Evolutionary conservation across 2,888 invertebrate genomes (phyloP).

Genomic region (Paralinhomoeus sp.): DNA sequence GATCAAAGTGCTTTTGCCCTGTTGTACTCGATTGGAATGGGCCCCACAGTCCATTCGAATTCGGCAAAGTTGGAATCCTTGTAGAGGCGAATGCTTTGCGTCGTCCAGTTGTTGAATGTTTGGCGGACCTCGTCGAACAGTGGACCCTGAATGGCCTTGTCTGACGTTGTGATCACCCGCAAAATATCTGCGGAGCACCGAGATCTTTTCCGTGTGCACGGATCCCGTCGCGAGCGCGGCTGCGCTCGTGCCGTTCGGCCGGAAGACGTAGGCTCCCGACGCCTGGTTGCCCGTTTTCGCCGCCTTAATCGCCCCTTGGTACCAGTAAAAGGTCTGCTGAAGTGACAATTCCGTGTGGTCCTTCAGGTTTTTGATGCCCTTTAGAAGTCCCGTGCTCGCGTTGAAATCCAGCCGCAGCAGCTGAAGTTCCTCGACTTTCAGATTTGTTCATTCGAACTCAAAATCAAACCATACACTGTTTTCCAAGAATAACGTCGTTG

Average conservation of each 20-base stretch:
- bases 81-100: slow-evolving; percentile 49
- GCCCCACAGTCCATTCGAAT: slow-evolving; percentile 37
- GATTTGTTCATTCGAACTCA: too few relatives aligned
- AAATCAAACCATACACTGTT: too few relatives aligned
- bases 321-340: slow-evolving; percentile 47
- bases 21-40: slow-evolving; percentile 27
- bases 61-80: slow-evolving; percentile 34
- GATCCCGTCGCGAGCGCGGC: neutral
- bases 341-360: slow-evolving; percentile 23
- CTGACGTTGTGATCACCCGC: neutral
- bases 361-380: slow-evolving; percentile 28
- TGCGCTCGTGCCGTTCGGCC: slow-evolving; percentile 22
- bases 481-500: too few relatives aligned
- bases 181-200: neutral
- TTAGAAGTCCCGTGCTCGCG: slow-evolving; percentile 35
- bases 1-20: neutral
- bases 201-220: neutral
- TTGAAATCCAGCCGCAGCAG: too few relatives aligned
- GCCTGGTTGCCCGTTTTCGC: slow-evolving; percentile 36
- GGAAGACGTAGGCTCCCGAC: slow-evolving; percentile 69
- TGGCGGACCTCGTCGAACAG: slow-evolving; percentile 53
- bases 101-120: slow-evolving; percentile 44
- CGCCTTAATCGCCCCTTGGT: slow-evolving; percentile 25
- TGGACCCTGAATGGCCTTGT: slow-evolving; percentile 31
- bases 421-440: too few relatives aligned